These are phyloP conservation scores for Sinosuthora webbiana DNA, from an alignment of 2,113 vertebrate species.

Conservation along the genomic window DNA sequence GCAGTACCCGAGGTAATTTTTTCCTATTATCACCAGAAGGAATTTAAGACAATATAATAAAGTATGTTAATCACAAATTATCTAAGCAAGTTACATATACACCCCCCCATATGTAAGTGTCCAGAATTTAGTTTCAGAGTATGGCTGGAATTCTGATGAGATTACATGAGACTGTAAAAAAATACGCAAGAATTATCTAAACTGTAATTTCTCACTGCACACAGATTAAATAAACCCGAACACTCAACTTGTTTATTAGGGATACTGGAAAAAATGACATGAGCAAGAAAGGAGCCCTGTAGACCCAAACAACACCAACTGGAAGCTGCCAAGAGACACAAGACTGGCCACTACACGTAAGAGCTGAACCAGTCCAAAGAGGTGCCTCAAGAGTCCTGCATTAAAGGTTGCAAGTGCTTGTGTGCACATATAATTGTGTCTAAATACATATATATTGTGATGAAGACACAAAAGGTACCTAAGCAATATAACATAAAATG, in stretches of 20 bases:
- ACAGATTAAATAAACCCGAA: background rate
- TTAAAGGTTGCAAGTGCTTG: background rate
- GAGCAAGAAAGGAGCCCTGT: background rate
- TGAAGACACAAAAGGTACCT: background rate
- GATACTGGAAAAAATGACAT: background rate
- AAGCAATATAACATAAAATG: background rate
- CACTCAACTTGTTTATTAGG: background rate
- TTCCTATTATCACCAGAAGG: background rate
- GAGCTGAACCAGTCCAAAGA: background rate
- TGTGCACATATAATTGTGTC: rapidly evolving
- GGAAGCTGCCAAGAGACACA: background rate
- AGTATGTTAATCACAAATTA: background rate
- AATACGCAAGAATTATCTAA: background rate
- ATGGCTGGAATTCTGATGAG: background rate
- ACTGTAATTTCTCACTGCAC: background rate
- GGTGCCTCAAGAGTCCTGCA: background rate
- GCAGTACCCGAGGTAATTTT: background rate
- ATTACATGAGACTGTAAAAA: background rate
- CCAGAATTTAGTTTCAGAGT: background rate
- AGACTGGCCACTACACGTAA: background rate
- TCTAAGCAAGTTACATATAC: background rate
- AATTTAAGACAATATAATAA: background rate
- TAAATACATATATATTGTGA: background rate
- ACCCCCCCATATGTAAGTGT: background rate
- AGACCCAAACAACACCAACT: background rate